Conservation (phyloP, 2,797 vertebrate genomes). For the Smutsia gigantea region DNA sequence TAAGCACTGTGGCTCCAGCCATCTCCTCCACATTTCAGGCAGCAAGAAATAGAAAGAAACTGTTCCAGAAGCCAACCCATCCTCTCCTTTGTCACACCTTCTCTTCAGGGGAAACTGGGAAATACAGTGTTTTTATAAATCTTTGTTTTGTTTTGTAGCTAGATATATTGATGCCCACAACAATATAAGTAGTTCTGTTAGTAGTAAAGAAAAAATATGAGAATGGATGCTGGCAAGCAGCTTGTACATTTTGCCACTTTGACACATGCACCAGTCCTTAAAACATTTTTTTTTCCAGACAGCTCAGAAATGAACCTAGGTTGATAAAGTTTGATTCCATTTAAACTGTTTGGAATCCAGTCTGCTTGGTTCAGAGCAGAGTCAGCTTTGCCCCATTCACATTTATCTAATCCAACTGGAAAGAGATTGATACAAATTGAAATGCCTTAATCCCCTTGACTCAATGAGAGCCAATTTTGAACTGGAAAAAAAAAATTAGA, state of each 20-base stretch:
- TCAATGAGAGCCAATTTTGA: background rate
- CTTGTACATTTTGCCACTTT: background rate
- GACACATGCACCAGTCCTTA: background rate
- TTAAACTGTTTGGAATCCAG: background rate
- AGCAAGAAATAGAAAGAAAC: background rate
- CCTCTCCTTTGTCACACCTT: background rate
- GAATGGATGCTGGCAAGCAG: background rate
- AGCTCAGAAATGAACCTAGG: background rate
- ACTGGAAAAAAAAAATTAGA: background rate
- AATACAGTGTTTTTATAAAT: background rate
- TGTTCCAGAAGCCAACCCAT: background rate
- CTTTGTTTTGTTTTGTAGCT: background rate
- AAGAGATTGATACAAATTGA: background rate
- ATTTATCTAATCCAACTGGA: background rate
- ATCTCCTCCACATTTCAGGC: background rate
- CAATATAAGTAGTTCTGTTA: background rate
- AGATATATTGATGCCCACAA: background rate
- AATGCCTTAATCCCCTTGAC: background rate
- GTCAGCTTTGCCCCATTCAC: background rate
- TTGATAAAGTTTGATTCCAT: background rate
- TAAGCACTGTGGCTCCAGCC: background rate
- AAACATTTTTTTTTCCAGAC: background rate
- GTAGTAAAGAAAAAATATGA: background rate
- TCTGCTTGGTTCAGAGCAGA: background rate
- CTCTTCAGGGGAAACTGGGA: background rate